phyloP scores from a whole-genome alignment of 1,140 invertebrate species.

The Cheumatopsyche charites region DNA sequence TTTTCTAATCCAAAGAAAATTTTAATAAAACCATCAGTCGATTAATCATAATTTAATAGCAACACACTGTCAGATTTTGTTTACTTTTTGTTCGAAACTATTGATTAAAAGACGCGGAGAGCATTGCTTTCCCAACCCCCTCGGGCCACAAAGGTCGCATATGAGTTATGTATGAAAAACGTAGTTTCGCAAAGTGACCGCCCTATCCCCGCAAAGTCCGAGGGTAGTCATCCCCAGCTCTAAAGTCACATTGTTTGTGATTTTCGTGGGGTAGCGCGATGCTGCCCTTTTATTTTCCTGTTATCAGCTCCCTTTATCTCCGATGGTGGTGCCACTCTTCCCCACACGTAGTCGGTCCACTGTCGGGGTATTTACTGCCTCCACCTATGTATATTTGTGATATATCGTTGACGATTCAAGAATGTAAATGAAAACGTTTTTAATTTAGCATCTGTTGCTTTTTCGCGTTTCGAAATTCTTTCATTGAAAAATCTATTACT shows the following conservation, averaged over 20 bases:
- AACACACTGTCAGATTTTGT: too few relatives aligned
- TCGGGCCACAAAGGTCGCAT: slow-evolving; percentile 6
- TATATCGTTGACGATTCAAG: too few relatives aligned
- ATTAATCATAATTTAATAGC: too few relatives aligned
- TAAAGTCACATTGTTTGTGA: slow-evolving; percentile 40
- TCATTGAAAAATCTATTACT: too few relatives aligned
- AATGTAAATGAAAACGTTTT: too few relatives aligned
- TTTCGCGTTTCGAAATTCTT: too few relatives aligned
- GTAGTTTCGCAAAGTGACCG: slow-evolving; percentile 38
- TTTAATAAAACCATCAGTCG: too few relatives aligned
- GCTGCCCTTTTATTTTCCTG: slow-evolving; percentile 47
- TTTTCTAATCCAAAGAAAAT: too few relatives aligned
- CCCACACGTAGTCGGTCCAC: slow-evolving; percentile 10
- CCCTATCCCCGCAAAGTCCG: slow-evolving; percentile 11
- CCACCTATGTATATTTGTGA: neutral
- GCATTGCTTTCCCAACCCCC: neutral
- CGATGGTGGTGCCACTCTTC: slow-evolving; percentile 3
- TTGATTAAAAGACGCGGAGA: neutral
- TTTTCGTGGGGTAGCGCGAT: slow-evolving; percentile 35
- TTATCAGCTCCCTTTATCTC: slow-evolving; percentile 47
- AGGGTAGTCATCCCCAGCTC: neutral
- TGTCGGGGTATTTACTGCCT: slow-evolving; percentile 26
- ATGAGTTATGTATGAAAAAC: slow-evolving; percentile 33
- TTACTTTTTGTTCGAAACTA: neutral
- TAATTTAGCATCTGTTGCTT: too few relatives aligned